These are phyloP conservation scores for Fistularia tabacaria DNA, from an alignment of 2,797 vertebrate genomes.

Conservation along the genomic window DNA sequence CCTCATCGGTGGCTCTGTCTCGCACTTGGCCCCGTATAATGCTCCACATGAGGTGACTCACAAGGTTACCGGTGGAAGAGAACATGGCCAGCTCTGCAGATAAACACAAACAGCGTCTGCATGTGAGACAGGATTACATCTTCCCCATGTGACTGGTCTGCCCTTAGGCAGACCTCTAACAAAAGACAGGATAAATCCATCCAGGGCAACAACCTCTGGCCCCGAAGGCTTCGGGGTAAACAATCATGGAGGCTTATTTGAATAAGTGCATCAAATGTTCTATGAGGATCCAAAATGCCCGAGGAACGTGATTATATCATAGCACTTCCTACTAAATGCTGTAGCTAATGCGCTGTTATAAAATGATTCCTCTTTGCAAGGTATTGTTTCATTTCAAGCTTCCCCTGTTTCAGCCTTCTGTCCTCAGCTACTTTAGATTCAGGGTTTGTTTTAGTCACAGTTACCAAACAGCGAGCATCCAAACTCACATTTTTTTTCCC, in stretches of 20 bases:
- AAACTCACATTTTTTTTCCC: conserved; percentile 34
- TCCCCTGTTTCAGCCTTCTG: neutral
- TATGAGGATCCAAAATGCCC: neutral
- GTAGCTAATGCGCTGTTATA: too few species aligned
- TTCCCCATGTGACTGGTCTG: conserved; percentile 68
- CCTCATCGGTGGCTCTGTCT: conserved; percentile 10
- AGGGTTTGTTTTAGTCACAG: conserved; percentile 51
- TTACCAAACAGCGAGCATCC: conserved; percentile 37
- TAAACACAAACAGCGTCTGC: conserved; percentile 54
- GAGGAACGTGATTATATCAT: neutral
- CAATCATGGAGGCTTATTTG: conserved; percentile 14
- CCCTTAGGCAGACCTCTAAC: conserved; percentile 63
- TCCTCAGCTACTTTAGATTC: conserved; percentile 58
- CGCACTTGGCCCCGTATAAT: conserved; percentile 15
- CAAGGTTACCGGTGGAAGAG: conserved; percentile 44
- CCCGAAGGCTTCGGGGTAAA: conserved; percentile 27
- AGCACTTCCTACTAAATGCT: too few species aligned
- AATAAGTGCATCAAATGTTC: conserved; percentile 1
- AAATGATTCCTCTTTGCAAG: neutral
- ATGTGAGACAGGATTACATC: conserved; percentile 71
- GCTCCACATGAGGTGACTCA: conserved; percentile 42
- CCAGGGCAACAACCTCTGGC: conserved; percentile 37
- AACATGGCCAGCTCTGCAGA: conserved; percentile 43
- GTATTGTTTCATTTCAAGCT: neutral
- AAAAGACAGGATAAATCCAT: conserved; percentile 53